Evolutionary conservation across 2,113 vertebrate species (phyloP).

Genomic region (Psettodes erumei): DNA sequence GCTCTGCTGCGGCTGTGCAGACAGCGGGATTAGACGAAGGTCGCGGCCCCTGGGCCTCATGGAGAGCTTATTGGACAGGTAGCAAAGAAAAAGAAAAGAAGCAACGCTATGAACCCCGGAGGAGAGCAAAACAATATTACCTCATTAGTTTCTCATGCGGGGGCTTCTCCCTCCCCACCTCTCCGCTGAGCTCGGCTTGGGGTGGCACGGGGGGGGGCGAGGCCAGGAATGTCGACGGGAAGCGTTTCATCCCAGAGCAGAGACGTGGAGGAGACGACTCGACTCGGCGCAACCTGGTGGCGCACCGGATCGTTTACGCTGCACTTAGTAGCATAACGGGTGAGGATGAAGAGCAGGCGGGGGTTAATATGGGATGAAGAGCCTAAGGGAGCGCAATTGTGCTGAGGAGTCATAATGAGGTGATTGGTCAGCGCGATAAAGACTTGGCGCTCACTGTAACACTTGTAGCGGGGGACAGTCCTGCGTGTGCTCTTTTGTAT

Average conservation of each 20-base stretch:
- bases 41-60: constrained; percentile 21
- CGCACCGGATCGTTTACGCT: too few species aligned
- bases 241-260: constrained; percentile 23
- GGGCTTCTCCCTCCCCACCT: constrained; percentile 39
- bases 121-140: constrained; percentile 26
- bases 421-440: constrained; percentile 62
- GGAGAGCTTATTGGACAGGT: constrained; percentile 54
- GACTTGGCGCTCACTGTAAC: background rate
- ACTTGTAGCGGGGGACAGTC: background rate
- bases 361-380: constrained; percentile 65
- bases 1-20: constrained; percentile 25
- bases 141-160: constrained; percentile 48
- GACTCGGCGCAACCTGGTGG: too few species aligned
- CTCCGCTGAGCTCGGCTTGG: constrained; percentile 29
- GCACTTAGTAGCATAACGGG: background rate
- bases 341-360: constrained; percentile 11
- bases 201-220: constrained; percentile 26
- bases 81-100: too few species aligned
- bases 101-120: constrained; percentile 20
- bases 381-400: constrained; percentile 49
- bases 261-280: constrained; percentile 2
- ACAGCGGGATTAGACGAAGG: constrained; percentile 60
- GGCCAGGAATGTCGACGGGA: constrained; percentile 31
- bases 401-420: constrained; percentile 65
- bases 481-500: background rate